Evolutionary conservation across 2,888 invertebrate species (phyloP).

Genomic region (Habrosyne pyritoides): DNA sequence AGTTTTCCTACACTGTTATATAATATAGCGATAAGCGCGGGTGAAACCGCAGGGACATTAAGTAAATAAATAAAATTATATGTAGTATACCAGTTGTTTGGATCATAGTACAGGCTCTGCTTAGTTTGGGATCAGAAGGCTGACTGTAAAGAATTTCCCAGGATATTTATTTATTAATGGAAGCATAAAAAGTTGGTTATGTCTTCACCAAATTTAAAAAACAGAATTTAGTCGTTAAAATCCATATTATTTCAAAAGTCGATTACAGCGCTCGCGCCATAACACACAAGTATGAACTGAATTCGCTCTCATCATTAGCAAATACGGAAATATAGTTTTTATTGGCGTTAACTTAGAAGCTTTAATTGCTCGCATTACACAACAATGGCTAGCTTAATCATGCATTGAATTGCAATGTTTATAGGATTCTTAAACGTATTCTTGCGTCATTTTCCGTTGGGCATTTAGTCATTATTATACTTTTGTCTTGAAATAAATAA

Average conservation of each 20-base stretch:
- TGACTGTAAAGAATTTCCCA: no score
- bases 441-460: neutral
- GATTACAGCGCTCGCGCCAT: neutral
- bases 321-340: slow-evolving; percentile 2
- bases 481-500: neutral
- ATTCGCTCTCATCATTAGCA: neutral
- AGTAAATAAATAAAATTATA: no score
- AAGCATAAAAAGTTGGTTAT: no score
- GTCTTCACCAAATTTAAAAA: no score
- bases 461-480: neutral
- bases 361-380: neutral
- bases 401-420: neutral
- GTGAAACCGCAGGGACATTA: no score
- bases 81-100: no score
- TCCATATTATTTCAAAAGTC: neutral
- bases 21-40: no score
- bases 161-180: no score
- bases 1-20: no score
- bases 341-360: neutral
- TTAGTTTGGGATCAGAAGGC: no score
- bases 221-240: no score
- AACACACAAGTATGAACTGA: neutral
- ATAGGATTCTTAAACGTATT: neutral
- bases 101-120: no score
- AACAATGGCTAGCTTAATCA: neutral